Evolutionary conservation across 2,113 vertebrate species (phyloP), one percentile per base, ranked within the genome.

Genomic region (Syngnathus typhle): DNA sequence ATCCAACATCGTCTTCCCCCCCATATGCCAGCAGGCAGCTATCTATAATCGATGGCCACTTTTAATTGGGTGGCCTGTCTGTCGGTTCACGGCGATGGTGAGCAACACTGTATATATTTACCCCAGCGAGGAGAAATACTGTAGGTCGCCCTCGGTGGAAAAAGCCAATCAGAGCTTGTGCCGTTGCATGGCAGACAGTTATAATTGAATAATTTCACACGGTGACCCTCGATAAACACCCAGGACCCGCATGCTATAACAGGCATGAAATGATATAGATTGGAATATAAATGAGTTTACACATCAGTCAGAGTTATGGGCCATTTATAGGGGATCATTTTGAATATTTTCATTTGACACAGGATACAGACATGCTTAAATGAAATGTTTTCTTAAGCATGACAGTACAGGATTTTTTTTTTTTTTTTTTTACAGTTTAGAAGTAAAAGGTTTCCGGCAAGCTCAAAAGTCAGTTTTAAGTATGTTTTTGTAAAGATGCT

Each of bases 31-130:
- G 87, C 81, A 76, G 87, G 81, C 82, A 85, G 84, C 82, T 86
- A 89, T 88, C 87, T 87, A 86, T 88, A 89, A 90, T 89, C 88
- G 78, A 90, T 90, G 80, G 85, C 80, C 82, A 88, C 84, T 84
- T 89, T 88, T 88, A 88, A 90, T 87, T 87, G 88, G 82, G 84
- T 79, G 74, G 72, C 74, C 78, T 88, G 82, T 82, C 83, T 81
- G 83, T 84, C 82, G 78, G 82, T 73, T 80, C 44, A 39, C 52
- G 69, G 63, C 58, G 79, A 73, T 73, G 71, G 71, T 63, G 55
- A 11, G 74, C 49, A 63, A 16, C 69, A 37, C 72, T 77, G 70
- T 68, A 76, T 74, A 60, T 39, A 60, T 39, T 82, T 74, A 79
- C 66, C 67, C 68, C 80, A 36, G 64, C 43, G 64, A 47, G 65